Evolutionary conservation across 2,888 invertebrate genomes (phyloP), one percentile per base, ranked within the genome.

Genomic region (Physocephala rufipes): DNA sequence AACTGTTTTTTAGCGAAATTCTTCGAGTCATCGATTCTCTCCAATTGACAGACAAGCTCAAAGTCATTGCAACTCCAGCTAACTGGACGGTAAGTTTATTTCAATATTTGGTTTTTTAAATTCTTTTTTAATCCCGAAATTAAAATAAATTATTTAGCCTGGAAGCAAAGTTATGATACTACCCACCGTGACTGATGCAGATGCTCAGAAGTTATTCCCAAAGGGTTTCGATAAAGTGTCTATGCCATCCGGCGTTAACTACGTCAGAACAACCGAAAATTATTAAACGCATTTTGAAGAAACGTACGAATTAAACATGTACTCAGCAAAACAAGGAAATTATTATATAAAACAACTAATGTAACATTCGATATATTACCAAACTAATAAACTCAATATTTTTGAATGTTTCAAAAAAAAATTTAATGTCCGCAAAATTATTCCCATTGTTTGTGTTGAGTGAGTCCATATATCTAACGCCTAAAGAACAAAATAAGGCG

Each of bases 141-240:
- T 9, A 13, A 47, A 43, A 19, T 64, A 64, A 12, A 19, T 21
- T n/a, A 71, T 73, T 13, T 53, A 86, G 92, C 90, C 89, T 63
- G 94, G 94, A 66, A 90, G 90, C 13, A 90, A 92, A 81, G 93
- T 93, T 47, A 95, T 95, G 94, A 92, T 95, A 74, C 81, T 93
- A 47, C 95, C 95, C 12, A 85, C 86, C 4, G 90, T 95, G 2
- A 88, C 88, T 47, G 89, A 90, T 26, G 91, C 90, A 64, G 92
- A 94, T 62, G 88, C 91, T 0, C 83, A 88, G 1, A 88, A 88
- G 77, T 81, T 92, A 0, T 94, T 94, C 85, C 92, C 93, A 0
- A 89, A 89, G 73, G 91, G 91, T 58, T 89, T 90, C 28, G 90
- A 91, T 69, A 89, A 87, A 76, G 90, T 91, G 1, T 82, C 87